Evolutionary conservation across 2,113 vertebrate species (phyloP), one percentile per base, ranked within the genome.

Genomic region (Pao palembangensis): DNA sequence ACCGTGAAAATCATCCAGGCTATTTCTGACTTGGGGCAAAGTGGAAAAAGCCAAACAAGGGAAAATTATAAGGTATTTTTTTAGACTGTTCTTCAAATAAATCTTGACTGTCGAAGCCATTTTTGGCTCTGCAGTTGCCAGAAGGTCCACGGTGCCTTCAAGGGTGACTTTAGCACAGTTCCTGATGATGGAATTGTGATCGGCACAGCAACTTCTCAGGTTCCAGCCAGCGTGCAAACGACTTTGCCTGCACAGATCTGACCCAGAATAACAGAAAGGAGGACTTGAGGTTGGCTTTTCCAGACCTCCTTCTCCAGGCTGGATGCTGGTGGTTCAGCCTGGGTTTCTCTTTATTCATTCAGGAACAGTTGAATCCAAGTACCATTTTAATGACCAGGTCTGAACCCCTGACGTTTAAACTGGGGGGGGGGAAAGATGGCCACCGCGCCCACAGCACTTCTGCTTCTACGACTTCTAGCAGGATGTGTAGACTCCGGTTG

Each of bases 1-100:
- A 49, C 85, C 88, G 82, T 84, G 88, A 89, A 91, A 90, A 88
- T 88, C 88, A 86, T 89, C 87, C 78, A 31, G 78, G 61, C 86
- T 91, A 89, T 90, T 90, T 91, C 85, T 83, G 86, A 79, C 73
- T 69, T 44, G 28, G 5, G 73, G 76, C 80, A 81, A 85, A 80
- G 82, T 84, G 83, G 86, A 88, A 87, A 90, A 86, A 85, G 75
- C 51, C 74, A 79, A 87, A 90, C 85, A 85, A 79, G 82, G 70
- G 83, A 76, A 90, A 91, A 91, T 88, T 88, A 90, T 80, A 91
- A 84, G 87, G 80, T 69, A 71, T 72, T 78, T 38, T 38, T 78
- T 76, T 71, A 76, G 81, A 58, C 67, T 56, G 58, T 69, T 63
- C 69, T 77, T 69, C 59, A 78, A 81, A 82, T 82, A 88, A 79